phyloP scores from a whole-genome alignment of 2,888 invertebrate species.

The Pollenia griseotomentosa region DNA sequence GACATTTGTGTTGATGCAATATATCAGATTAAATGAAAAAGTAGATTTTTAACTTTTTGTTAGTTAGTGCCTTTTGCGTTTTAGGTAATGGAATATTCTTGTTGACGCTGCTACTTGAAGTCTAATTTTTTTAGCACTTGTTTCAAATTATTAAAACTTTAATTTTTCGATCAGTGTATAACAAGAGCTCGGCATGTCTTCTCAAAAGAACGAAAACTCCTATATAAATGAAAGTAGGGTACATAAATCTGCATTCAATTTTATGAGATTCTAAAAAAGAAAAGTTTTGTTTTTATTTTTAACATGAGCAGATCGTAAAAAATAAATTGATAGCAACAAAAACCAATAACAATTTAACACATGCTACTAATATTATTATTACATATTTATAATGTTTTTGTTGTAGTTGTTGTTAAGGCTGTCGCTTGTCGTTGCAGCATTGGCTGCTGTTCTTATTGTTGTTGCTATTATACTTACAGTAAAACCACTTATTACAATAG shows the following conservation, averaged over 20 bases:
- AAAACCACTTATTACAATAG: conserved; percentile 35
- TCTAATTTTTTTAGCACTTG: no score
- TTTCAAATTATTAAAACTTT: no score
- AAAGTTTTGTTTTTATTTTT: neutral
- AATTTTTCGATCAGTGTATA: no score
- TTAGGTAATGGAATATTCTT: no score
- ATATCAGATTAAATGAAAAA: no score
- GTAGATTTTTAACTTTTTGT: no score
- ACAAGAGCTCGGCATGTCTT: no score
- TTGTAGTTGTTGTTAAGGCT: no score
- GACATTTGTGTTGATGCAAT: no score
- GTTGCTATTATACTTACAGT: conserved; percentile 2
- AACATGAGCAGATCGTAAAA: conserved; percentile 38
- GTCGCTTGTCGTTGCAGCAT: neutral
- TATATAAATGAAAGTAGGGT: neutral
- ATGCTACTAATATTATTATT: conserved; percentile 14
- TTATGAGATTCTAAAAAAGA: neutral
- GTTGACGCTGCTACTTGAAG: no score
- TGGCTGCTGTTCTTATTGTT: neutral
- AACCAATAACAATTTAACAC: conserved; percentile 30
- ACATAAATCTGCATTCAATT: neutral
- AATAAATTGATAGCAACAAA: neutral
- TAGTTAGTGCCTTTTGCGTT: no score
- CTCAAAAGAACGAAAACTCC: no score
- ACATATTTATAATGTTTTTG: neutral